phyloP scores from a whole-genome alignment of 2,797 vertebrate species.

The Prunella strophiata region DNA sequence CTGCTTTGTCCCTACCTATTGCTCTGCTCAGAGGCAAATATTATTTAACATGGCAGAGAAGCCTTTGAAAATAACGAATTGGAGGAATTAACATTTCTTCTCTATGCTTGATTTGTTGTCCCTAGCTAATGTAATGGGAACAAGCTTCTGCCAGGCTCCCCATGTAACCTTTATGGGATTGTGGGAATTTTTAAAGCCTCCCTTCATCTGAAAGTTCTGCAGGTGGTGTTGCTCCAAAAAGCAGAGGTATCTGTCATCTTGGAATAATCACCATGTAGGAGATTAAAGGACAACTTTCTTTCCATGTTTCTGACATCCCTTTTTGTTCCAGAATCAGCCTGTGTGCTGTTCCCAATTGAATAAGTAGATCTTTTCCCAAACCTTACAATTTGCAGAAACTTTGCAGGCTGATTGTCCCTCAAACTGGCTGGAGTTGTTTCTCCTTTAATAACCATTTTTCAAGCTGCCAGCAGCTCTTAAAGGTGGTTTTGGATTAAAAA shows the following conservation, averaged over 20 bases:
- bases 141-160: not conserved
- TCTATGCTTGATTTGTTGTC: not conserved
- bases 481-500: slow-evolving; percentile 42
- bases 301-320: not conserved
- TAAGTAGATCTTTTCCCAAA: not conserved
- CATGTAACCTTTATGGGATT: not conserved
- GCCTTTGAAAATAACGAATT: not conserved
- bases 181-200: not conserved
- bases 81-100: not conserved
- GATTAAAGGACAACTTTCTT: not conserved
- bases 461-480: slow-evolving; percentile 22
- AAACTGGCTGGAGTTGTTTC: not conserved
- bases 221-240: not conserved
- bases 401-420: not conserved
- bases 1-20: not conserved
- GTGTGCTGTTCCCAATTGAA: not conserved
- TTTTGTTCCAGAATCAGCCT: not conserved
- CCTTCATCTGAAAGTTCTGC: not conserved
- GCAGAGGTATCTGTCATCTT: not conserved
- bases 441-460: slow-evolving; percentile 28
- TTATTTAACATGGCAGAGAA: not conserved
- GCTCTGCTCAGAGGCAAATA: not conserved
- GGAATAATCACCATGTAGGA: not conserved
- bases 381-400: not conserved
- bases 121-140: not conserved